Conservation (phyloP, 1,140 invertebrate genomes). For the Lepidurus couesii region DNA sequence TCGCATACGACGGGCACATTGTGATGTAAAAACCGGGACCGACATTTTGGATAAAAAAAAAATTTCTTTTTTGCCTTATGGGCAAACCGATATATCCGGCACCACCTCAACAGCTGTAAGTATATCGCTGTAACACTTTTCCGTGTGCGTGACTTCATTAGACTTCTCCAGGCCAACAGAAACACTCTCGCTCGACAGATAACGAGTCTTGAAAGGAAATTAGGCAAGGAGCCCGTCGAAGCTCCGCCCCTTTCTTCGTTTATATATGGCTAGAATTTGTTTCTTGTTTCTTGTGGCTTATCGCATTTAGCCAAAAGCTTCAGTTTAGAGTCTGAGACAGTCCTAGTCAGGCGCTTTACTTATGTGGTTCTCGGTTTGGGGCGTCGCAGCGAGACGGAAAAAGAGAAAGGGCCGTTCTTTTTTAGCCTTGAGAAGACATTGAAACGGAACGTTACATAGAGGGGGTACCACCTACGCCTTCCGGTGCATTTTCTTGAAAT, state of each 20-base stretch:
- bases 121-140: constrained; percentile 3
- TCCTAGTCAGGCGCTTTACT: constrained; percentile 14
- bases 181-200: background rate
- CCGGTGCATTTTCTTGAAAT: background rate
- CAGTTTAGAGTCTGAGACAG: constrained; percentile 4
- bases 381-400: background rate
- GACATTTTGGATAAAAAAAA: background rate
- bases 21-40: background rate
- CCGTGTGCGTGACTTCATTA: constrained; percentile 8
- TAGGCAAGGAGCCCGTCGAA: background rate
- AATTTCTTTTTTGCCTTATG: background rate
- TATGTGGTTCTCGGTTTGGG: constrained; percentile 14
- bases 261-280: constrained; percentile 7
- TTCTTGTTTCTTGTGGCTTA: constrained; percentile 12
- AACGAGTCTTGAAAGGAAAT: constrained; percentile 22
- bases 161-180: constrained; percentile 8
- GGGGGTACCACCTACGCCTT: constrained; percentile 5
- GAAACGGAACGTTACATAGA: background rate
- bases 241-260: constrained; percentile 3
- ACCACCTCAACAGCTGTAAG: constrained; percentile 18
- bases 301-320: constrained; percentile 11
- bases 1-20: constrained; percentile 6
- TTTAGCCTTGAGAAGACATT: constrained; percentile 5
- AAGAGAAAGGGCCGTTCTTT: constrained; percentile 18
- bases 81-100: constrained; percentile 20